A percentile compares a stretch with the other conserved stretches of the same genome.
phyloP scores from a whole-genome alignment of 2,888 invertebrate genomes.

The Gastrophysa polygoni region DNA sequence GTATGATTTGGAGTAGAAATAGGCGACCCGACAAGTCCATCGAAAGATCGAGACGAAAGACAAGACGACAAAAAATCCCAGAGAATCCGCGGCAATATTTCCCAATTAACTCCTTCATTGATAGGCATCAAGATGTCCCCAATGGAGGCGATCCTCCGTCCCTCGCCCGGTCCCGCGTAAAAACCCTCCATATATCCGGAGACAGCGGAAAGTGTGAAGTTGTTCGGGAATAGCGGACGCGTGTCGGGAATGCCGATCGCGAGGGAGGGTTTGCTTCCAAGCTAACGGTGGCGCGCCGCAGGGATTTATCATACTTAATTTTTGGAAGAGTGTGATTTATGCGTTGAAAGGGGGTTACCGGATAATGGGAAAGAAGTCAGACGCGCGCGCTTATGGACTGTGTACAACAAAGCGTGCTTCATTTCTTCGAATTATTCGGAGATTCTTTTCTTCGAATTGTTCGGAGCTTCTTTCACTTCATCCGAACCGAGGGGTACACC shows the following conservation, averaged over 20 bases:
- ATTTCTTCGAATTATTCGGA: neutral
- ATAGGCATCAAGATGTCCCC: slow-evolving; percentile 44
- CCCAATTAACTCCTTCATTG: slow-evolving; percentile 42
- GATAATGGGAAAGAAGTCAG: neutral
- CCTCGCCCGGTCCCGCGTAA: slow-evolving; percentile 35
- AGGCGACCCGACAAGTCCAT: neutral
- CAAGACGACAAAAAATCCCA: neutral
- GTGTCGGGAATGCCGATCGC: slow-evolving; percentile 50
- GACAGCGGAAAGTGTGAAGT: slow-evolving; percentile 33
- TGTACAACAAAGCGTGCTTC: neutral
- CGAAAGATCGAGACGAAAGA: neutral
- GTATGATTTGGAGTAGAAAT: too few species aligned
- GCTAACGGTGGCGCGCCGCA: slow-evolving; percentile 27
- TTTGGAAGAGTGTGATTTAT: slow-evolving; percentile 31
- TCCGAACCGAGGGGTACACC: too few species aligned
- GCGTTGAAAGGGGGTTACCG: slow-evolving; percentile 1
- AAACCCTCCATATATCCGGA: slow-evolving; percentile 20
- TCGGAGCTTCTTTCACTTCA: too few species aligned
- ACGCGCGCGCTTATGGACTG: neutral
- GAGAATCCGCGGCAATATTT: slow-evolving; percentile 31
- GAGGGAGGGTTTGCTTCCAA: slow-evolving; percentile 21
- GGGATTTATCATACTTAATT: slow-evolving; percentile 37
- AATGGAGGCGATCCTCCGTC: slow-evolving; percentile 37
- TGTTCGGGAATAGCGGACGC: slow-evolving; percentile 54
- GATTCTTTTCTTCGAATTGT: too few species aligned